Base-by-base conservation (phyloP, 2,113 vertebrate genomes). In the Brevimyrus niger region DNA sequence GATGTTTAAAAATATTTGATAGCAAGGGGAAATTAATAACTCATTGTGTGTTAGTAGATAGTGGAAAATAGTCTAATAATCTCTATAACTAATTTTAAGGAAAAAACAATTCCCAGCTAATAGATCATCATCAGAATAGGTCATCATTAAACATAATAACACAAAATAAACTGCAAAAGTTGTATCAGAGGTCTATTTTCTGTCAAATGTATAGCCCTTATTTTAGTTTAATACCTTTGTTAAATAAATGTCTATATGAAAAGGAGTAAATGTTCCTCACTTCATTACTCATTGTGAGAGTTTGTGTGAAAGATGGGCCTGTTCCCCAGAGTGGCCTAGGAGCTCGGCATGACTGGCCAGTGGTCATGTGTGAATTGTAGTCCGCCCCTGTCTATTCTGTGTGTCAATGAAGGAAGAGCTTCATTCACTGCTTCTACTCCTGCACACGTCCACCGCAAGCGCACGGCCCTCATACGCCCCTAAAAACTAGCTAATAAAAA, bases 301-400 rank as follows among this genome's bases (percentile, higher is more conserved):
- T 38, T 2, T 46, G 35, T 55, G 50, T 21, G 48, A 61, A 55
- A 44, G n/a, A 27, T 46, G 55, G 27, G 15, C 50, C 8, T 23
- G 31, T 69, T 87, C 86, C 87, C 73, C 76, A 83, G 50, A 53
- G 31, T 38, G 35, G 38, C 35, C 21, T 9, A 73, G 73, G 86
- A 51, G 89, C 88, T 90, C 69, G 4, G 89, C 89, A 88, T 88
- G 86, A 44, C 86, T 83, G 73, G 38, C 23, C 89, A 87, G 23
- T 61, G 76, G 80, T 61, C 88, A 83, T 89, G 73, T 83, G 50
- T 89, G 88, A 83, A 82, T 35, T 51, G n/a, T 3, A 86, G 46
- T 23, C 61, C 35, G 23, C 65, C 89, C 73, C n/a, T 23, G 38
- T 90, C 86, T 6, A 90, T 76, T 87, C 85, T 89, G 10, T 21